Conservation (phyloP, 1,140 invertebrate species). For the Pogonognathellus flavescens region DNA sequence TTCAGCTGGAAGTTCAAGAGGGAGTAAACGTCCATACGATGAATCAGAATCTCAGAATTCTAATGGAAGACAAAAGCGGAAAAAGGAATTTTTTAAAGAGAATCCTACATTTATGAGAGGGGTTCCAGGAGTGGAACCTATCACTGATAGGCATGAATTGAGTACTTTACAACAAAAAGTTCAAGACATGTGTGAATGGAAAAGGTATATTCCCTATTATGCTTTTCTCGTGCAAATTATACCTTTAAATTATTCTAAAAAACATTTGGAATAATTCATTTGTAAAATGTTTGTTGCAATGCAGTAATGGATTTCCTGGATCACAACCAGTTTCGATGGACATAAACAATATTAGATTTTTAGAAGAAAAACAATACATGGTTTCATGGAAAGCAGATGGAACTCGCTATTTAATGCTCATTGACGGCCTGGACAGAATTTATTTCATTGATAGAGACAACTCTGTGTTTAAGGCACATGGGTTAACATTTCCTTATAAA, state of each 20-base stretch:
- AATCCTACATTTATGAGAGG: slow-evolving; percentile 84
- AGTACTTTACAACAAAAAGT: slow-evolving; percentile 81
- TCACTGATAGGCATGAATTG: slow-evolving; percentile 76
- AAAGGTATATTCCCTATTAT: slow-evolving; percentile 71
- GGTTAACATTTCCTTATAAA: slow-evolving; percentile 83
- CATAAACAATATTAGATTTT: slow-evolving; percentile 81
- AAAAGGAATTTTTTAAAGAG: slow-evolving; percentile 70
- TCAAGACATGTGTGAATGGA: slow-evolving; percentile 87
- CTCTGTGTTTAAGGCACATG: slow-evolving; percentile 89
- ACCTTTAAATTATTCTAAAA: too few species aligned
- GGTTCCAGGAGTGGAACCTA: slow-evolving; percentile 79
- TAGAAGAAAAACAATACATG: slow-evolving; percentile 87
- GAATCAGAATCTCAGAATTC: background rate
- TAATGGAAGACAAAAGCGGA: slow-evolving; percentile 51
- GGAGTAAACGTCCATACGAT: slow-evolving; percentile 48
- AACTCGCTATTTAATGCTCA: slow-evolving; percentile 97
- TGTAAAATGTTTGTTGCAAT: slow-evolving; percentile 59
- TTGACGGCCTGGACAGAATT: slow-evolving; percentile 85
- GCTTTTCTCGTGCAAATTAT: too few species aligned
- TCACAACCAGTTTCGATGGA: slow-evolving; percentile 98
- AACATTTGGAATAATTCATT: too few species aligned
- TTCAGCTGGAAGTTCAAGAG: background rate
- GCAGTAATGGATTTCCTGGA: slow-evolving; percentile 89
- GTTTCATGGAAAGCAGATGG: slow-evolving; percentile 99
- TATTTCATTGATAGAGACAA: slow-evolving; percentile 97